Evolutionary conservation across 2,888 invertebrate genomes (phyloP), one percentile per base, ranked within the genome.

Genomic region (Cephus pygmeus): DNA sequence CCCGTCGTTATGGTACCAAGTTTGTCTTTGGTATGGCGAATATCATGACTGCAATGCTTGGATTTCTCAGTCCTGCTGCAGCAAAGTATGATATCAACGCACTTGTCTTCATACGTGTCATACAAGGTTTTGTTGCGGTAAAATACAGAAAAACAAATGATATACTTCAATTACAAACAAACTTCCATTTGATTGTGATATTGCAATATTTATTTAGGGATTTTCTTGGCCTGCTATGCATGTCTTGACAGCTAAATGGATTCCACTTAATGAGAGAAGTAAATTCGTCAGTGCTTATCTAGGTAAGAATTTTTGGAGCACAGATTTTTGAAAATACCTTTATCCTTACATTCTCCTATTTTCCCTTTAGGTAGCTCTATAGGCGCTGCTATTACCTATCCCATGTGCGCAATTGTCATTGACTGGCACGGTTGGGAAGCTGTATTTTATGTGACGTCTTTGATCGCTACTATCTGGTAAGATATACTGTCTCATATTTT

Each of bases 141-240:
- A 92, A 93, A 92, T 36, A 23, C 23, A 75, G n/a, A 56, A 9
- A 23, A 23, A 23, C 0, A 56, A 23, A 23, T 56, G 9, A 6
- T 56, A 23, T 2, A 23, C 56, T 56, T 23, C 23, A 56, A 56
- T 9, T 6, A 23, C 9, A 40, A 30, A n/a, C 40, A 75, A 35
- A 33, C 77, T 40, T 76, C 30, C 4, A 34, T 76, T 30, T 80
- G 56, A 71, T 35, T 56, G 11, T 31, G 2, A 12, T 12, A 11
- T n/a, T 15, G 69, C 4, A 15, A 40, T 76, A 74, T 82, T 81
- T 77, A 84, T 88, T 73, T 79, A 95, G 94, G 95, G 95, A 4
- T 93, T 95, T 34, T 92, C 94, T 6, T 96, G 96, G 94, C 96
- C 96, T 3, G 94, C 96, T 3, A 96, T 96, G 95, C 96, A 96